These are phyloP conservation scores for Aquatica leii DNA, from an alignment of 2,888 invertebrate species.

Conservation along the genomic window DNA sequence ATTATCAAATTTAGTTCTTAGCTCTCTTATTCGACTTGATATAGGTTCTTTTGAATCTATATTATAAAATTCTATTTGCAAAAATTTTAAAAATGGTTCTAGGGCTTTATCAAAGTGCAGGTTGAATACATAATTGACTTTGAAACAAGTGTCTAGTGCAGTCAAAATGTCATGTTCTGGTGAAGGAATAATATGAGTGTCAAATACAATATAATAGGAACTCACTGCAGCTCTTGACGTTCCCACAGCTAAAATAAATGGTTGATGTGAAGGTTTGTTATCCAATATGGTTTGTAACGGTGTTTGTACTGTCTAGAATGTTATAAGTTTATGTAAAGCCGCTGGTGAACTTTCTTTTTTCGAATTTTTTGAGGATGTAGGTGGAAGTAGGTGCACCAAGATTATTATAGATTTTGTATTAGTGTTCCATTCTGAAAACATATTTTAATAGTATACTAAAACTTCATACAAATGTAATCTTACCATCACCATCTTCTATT, in stretches of 20 bases:
- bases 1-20: constrained; percentile 1
- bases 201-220: constrained; percentile 8
- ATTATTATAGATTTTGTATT: background rate
- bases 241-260: constrained; percentile 7
- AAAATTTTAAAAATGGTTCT: background rate
- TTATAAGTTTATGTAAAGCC: background rate
- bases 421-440: background rate
- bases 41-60: background rate
- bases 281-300: constrained; percentile 1
- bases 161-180: background rate
- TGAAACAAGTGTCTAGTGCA: background rate
- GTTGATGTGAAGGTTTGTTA: background rate
- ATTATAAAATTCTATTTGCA: background rate
- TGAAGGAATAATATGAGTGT: background rate
- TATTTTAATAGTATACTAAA: background rate
- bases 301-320: background rate
- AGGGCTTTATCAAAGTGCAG: background rate
- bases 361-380: background rate
- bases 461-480: background rate
- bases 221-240: constrained; percentile 5
- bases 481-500: background rate
- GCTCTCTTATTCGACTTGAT: background rate
- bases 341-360: background rate
- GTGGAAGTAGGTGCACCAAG: background rate
- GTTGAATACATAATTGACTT: background rate